Base-by-base conservation (phyloP, 2,113 vertebrate species). In the Fregetta grallaria region DNA sequence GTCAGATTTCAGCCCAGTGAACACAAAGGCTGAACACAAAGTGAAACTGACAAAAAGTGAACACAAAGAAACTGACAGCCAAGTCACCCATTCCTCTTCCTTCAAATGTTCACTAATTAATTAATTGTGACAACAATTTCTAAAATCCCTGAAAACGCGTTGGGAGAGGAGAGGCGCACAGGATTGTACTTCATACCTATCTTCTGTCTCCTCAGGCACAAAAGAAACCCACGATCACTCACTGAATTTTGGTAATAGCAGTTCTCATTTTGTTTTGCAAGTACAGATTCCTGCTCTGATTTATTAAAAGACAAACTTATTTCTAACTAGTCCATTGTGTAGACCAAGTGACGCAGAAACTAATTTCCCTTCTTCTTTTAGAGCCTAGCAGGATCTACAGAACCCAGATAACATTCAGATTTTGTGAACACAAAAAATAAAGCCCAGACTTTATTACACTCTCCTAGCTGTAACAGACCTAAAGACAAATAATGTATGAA, bases 291-390 rank as follows among this genome's bases (percentile, higher is more conserved):
- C 21, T 82, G 32, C 30, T 65, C 44, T 1, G 4, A 90, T 92
- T 92, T 94, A 89, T 66, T 93, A 91, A 89, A 92, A 94, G 74
- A 81, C 53, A 93, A 88, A 88, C 92, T 65, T 95, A 76, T 76
- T 93, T 95, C 62, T 94, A 87, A 77, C 30, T 86, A 89, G 59
- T 53, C 25, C 62, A 59, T 94, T 96, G 72, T 96, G 72, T 42
- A 67, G 68, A 78, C 29, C 44, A 92, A 94, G 58, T 61, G 81
- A 94, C 85, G 86, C 72, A 79, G 81, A 94, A 97, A 97, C 27
- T 90, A 86, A 94, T 96, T 96, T 96, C 50, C 40, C 42, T 94
- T 74, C 65, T 90, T 89, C 78, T 91, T 93, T 95, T 68, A 86
- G 58, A 97, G 52, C 34, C 44, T 68, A 44, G 52, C 36, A 74